Evolutionary conservation across 2,888 invertebrate genomes (phyloP), one percentile per base, ranked within the genome.

Genomic region (Elegia similella): DNA sequence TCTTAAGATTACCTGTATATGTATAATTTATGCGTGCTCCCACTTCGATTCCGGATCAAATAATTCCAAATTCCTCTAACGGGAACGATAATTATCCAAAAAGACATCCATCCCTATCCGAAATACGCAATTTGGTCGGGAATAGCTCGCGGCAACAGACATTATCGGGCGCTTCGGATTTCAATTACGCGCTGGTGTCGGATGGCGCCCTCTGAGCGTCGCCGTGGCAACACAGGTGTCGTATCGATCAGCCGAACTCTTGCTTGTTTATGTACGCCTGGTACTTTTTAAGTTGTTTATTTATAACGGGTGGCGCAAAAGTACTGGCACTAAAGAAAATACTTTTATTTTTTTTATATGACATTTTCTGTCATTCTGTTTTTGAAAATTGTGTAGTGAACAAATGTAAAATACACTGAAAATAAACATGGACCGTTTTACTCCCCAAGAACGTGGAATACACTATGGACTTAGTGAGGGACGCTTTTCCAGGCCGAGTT

Each of bases 171-270:
- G 84, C 78, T 82, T 90, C 90, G 82, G 82, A 89, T 91, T 88
- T 88, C 90, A 90, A 90, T 91, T 89, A 88, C 89, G 89, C 85
- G 82, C 75, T 67, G 84, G 90, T 87, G 86, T 90, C 90, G 85
- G 84, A 67, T 90, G 76, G 84, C 88, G 84, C 89, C 88, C 88
- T 84, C 82, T 79, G 70, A 63, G 66, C 72, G 88, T 89, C 77
- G 86, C 85, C 73, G 75, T 80, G 76, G 86, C 78, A 82, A 88
- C 89, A 83, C 90, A 90, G 90, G 89, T 90, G 88, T 84, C 76
- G 80, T 82, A 89, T 89, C 81, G 89, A 90, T 89, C 84, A 60
- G 53, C 46, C 57, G 54, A 59, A 60, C 57, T 79, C 68, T 70
- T 61, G 59, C 63, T 59, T 65, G 66, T 65, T 71, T 75, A 72